A percentile compares a stretch with the other conserved stretches of the same genome.
phyloP scores from a whole-genome alignment of 2,888 invertebrate genomes.

The Ochropacha duplaris region DNA sequence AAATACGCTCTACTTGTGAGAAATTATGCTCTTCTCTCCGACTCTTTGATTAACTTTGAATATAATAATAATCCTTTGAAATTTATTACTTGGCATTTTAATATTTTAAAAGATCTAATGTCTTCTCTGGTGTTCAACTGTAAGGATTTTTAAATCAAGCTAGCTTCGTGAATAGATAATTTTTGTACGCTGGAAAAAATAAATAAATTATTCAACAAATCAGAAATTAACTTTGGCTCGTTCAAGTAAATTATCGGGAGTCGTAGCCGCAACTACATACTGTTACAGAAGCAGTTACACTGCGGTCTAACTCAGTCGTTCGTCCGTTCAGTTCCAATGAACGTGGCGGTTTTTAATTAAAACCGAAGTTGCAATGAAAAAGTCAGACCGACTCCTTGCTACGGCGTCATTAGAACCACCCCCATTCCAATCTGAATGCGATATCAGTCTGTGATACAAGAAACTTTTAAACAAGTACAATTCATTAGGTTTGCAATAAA shows the following conservation, averaged over 20 bases:
- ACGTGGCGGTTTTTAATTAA: slow-evolving; percentile 66
- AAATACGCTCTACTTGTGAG: not conserved
- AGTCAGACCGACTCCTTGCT: slow-evolving; percentile 43
- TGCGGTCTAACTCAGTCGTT: slow-evolving; percentile 36
- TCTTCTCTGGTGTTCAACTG: too few species aligned
- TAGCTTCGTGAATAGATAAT: not conserved
- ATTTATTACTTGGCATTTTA: too few species aligned
- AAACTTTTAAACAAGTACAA: slow-evolving; percentile 68
- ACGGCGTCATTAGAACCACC: slow-evolving; percentile 55
- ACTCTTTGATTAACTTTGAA: not conserved
- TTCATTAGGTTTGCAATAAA: slow-evolving; percentile 67
- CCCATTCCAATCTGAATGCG: slow-evolving; percentile 51
- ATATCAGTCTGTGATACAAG: slow-evolving; percentile 55
- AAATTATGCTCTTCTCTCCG: not conserved
- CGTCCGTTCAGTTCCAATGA: slow-evolving; percentile 38
- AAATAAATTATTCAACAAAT: not conserved
- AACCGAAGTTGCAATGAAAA: slow-evolving; percentile 59
- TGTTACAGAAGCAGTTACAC: slow-evolving; percentile 26
- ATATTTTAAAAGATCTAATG: too few species aligned
- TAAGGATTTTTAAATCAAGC: too few species aligned
- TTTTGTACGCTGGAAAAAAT: not conserved
- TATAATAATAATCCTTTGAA: not conserved
- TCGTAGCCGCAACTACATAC: slow-evolving; percentile 19
- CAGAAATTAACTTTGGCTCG: not conserved
- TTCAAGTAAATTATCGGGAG: slow-evolving; percentile 21